Evolutionary conservation across 2,797 vertebrate genomes (phyloP).

Genomic region (Mormyrops boulengeri): DNA sequence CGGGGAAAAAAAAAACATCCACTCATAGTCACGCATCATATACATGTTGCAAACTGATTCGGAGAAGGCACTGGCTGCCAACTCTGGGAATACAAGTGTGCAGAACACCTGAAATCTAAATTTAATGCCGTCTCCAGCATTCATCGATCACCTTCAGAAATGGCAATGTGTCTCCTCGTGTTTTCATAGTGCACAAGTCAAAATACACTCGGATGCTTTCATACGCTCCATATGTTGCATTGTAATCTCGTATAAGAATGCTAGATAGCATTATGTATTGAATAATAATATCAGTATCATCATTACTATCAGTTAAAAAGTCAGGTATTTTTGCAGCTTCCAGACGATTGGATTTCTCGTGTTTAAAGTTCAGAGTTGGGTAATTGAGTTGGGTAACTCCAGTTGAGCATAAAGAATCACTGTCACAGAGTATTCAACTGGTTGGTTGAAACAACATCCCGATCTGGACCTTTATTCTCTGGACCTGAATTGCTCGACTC

Average conservation of each 20-base stretch:
- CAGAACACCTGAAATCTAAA: background rate
- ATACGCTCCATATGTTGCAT: background rate
- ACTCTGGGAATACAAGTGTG: background rate
- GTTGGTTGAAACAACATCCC: background rate
- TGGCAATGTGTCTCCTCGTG: background rate
- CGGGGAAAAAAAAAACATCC: background rate
- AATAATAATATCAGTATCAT: background rate
- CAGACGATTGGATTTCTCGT: background rate
- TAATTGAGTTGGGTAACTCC: background rate
- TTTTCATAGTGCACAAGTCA: background rate
- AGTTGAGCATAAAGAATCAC: background rate
- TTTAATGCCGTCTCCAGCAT: background rate
- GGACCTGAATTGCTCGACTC: background rate
- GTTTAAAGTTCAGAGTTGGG: background rate
- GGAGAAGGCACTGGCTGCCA: background rate
- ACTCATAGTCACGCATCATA: background rate
- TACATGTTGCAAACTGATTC: background rate
- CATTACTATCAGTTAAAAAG: background rate
- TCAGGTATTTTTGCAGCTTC: background rate
- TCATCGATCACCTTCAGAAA: background rate
- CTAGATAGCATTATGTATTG: background rate
- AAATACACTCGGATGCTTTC: background rate
- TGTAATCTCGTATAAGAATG: background rate
- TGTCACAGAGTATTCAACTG: background rate
- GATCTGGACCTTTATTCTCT: background rate